Base-by-base conservation (phyloP, 2,113 vertebrate genomes). In the Corvus hawaiiensis region DNA sequence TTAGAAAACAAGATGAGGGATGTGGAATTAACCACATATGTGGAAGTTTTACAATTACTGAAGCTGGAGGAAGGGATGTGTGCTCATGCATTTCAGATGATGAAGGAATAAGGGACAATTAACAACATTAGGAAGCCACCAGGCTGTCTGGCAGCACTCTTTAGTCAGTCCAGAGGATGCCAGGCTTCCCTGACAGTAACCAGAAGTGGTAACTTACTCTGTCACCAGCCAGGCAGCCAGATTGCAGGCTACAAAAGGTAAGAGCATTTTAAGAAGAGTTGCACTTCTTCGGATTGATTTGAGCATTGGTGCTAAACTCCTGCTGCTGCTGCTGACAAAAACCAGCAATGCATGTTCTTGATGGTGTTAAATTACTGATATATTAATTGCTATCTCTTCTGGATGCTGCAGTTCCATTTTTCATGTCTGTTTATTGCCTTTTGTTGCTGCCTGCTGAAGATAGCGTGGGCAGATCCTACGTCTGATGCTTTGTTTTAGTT, bases 401-500 rank as follows among this genome's bases (percentile, higher is more conserved):
- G 84, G 78, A 64, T 72, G 44, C 37, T 62, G 86, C 75, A 80
- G 66, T 83, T 94, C 67, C 68, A 75, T 92, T 95, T 93, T 91
- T 94, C 54, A 26, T 91, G 72, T 33, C 37, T 96, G 84, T 96
- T 95, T 93, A 78, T 51, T 78, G 92, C 80, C 89, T 92, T 91
- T 89, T 71, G 67, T 97, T 96, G 76, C 37, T 18, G 68, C 84
- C 96, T 89, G 79, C 55, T 12, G 32, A 61, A 95, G 93, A 84
- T 68, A 64, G 94, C 43, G 63, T 80, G 77, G 76, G 72, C 73
- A 95, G 87, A 73, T 93, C 58, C 89, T 91, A 76, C 22, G 3
- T 87, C 73, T 67, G 32, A 89, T 81, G 87, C 95, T 97, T 96
- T 94, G 76, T 90, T 97, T 96, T 87, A 96, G 95, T 96, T 92